These are phyloP conservation scores for Sinopyrophorus schimmeli DNA, from an alignment of 2,888 invertebrate species.

Conservation along the genomic window DNA sequence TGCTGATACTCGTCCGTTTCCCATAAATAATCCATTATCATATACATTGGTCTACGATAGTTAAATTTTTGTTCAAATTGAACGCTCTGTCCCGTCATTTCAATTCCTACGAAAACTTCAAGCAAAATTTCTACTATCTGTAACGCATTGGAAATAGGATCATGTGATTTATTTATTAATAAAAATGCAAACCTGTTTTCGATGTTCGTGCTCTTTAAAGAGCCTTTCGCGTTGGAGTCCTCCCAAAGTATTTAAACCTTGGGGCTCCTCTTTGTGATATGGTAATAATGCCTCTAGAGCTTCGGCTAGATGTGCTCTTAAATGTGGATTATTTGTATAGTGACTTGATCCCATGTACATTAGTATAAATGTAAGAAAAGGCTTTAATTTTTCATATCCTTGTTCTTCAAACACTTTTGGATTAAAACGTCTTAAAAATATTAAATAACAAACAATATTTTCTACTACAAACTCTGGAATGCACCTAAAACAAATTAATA, in stretches of 20 bases:
- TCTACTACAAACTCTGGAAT: constrained; percentile 90
- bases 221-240: constrained; percentile 71
- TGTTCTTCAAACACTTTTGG: constrained; percentile 68
- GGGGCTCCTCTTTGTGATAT: constrained; percentile 62
- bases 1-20: constrained; percentile 75
- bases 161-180: no score
- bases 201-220: constrained; percentile 76
- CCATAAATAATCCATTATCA: constrained; percentile 91
- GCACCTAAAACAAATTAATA: constrained; percentile 69
- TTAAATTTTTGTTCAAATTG: constrained; percentile 97
- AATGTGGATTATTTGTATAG: constrained; percentile 84
- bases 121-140: constrained; percentile 80
- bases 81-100: constrained; percentile 95
- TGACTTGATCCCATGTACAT: constrained; percentile 84
- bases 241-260: constrained; percentile 53
- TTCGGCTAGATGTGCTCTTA: constrained; percentile 88
- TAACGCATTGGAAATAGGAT: no score
- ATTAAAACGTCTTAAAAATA: constrained; percentile 71
- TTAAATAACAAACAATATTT: constrained; percentile 81
- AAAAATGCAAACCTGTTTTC: constrained; percentile 62
- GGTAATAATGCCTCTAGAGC: constrained; percentile 86
- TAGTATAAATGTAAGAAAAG: constrained; percentile 77
- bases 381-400: constrained; percentile 65
- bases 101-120: constrained; percentile 95
- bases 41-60: constrained; percentile 94